Percentiles rank a stretch among this genome's conserved stretches.
Evolutionary conservation across 2,888 invertebrate species (phyloP).

Genomic region (Acronicta psi): DNA sequence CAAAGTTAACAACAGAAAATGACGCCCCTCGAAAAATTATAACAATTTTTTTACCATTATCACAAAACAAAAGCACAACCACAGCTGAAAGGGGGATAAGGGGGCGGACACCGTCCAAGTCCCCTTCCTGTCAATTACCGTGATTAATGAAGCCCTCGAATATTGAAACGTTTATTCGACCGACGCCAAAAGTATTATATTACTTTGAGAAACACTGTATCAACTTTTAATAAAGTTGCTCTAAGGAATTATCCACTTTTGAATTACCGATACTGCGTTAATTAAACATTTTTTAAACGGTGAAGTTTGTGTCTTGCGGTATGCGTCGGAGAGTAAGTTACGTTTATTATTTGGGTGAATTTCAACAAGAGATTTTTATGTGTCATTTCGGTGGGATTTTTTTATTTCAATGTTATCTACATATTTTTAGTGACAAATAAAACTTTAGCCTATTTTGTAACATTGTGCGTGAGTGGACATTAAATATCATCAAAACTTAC

Average conservation of each 20-base stretch:
- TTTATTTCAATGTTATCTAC: too few relatives aligned
- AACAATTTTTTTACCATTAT: constrained; percentile 66
- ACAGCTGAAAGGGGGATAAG: constrained; percentile 61
- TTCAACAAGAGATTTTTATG: too few relatives aligned
- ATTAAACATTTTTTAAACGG: constrained; percentile 25
- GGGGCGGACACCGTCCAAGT: constrained; percentile 72
- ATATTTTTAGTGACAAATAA: too few relatives aligned
- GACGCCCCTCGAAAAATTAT: constrained; percentile 46
- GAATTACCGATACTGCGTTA: constrained; percentile 33
- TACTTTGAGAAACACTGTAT: constrained; percentile 75
- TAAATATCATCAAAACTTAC: too few relatives aligned
- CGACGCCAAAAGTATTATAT: constrained; percentile 83
- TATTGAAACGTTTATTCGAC: constrained; percentile 87
- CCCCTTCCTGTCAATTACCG: constrained; percentile 86
- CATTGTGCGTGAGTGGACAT: too few relatives aligned
- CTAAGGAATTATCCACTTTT: constrained; percentile 40
- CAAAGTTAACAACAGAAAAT: constrained; percentile 50
- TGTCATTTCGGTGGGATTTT: too few relatives aligned
- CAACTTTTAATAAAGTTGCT: constrained; percentile 81
- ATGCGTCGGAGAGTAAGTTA: constrained; percentile 2
- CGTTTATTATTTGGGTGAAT: neutral
- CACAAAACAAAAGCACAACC: constrained; percentile 70
- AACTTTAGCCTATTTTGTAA: too few relatives aligned
- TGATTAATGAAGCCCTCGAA: constrained; percentile 87
- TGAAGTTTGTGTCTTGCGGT: constrained; percentile 11